Percentiles rank a stretch among this genome's conserved stretches.
phyloP scores from a whole-genome alignment of 2,113 vertebrate species.

The Peucedramus taeniatus region DNA sequence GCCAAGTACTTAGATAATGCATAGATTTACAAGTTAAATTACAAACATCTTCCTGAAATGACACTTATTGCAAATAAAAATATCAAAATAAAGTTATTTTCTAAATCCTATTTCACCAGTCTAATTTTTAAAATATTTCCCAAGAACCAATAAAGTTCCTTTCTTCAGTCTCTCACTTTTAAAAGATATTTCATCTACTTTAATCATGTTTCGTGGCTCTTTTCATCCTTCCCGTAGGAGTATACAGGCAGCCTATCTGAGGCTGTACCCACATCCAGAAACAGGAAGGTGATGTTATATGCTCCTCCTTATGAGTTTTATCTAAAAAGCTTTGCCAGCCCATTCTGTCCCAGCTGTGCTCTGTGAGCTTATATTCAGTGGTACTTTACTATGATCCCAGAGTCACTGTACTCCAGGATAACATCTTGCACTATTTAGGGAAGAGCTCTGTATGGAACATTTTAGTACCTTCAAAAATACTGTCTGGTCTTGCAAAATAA shows the following conservation, averaged over 20 bases:
- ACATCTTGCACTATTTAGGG: neutral
- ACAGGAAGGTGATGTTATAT: neutral
- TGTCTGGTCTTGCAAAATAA: slow-evolving; percentile 98
- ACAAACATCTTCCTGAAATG: neutral
- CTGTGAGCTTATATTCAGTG: neutral
- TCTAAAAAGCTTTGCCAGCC: neutral
- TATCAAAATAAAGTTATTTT: neutral
- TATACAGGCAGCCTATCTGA: neutral
- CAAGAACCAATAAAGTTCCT: neutral
- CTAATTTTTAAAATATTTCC: neutral
- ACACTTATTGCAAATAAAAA: neutral
- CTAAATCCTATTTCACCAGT: neutral
- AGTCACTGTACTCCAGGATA: neutral
- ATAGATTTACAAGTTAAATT: neutral
- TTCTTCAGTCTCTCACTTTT: neutral
- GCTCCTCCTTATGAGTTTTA: neutral
- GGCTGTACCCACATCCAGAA: neutral
- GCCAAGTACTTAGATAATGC: neutral
- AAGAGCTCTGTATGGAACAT: neutral
- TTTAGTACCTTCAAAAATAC: slow-evolving; percentile 92
- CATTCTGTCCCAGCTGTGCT: neutral
- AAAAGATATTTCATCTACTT: neutral
- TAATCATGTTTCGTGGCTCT: neutral
- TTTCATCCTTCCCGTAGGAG: neutral
- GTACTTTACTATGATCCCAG: neutral